These are phyloP conservation scores for Alcis repandata DNA, from an alignment of 2,888 invertebrate genomes.

Conservation along the genomic window DNA sequence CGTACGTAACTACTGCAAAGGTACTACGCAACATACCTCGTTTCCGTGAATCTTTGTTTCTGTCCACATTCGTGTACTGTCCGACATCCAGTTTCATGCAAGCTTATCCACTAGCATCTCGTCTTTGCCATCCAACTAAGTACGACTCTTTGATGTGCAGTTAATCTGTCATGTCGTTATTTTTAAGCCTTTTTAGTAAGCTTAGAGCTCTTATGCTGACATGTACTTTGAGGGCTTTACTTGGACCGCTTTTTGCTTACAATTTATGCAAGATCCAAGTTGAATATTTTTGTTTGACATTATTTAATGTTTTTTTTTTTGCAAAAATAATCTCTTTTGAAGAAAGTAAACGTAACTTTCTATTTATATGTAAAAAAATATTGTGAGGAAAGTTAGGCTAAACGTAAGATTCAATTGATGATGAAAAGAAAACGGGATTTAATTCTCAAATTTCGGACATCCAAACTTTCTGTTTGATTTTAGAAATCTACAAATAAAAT, in stretches of 20 bases:
- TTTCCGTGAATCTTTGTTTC: neutral
- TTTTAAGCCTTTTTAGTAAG: constrained; percentile 32
- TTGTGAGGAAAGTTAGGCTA: too few relatives aligned
- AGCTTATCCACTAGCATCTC: constrained; percentile 35
- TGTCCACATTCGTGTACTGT: neutral
- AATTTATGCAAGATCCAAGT: neutral
- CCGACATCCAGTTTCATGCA: constrained; percentile 11
- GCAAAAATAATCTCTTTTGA: neutral
- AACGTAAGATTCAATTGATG: too few relatives aligned
- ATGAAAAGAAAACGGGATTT: too few relatives aligned
- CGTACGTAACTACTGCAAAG: too few relatives aligned
- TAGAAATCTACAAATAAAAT: too few relatives aligned
- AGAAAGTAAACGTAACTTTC: too few relatives aligned
- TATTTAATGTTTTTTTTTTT: neutral
- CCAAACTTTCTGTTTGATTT: too few relatives aligned
- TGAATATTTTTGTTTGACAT: too few relatives aligned
- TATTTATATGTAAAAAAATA: too few relatives aligned
- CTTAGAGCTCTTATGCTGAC: constrained; percentile 3
- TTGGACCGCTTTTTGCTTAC: neutral
- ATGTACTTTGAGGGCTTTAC: constrained; percentile 3
- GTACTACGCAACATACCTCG: too few relatives aligned
- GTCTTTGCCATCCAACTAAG: constrained; percentile 33
- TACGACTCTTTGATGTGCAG: constrained; percentile 37
- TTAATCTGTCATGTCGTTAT: constrained; percentile 42
- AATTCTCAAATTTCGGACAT: too few relatives aligned